Conservation (phyloP, 2,888 invertebrate genomes). For the Phlogophora meticulosa region DNA sequence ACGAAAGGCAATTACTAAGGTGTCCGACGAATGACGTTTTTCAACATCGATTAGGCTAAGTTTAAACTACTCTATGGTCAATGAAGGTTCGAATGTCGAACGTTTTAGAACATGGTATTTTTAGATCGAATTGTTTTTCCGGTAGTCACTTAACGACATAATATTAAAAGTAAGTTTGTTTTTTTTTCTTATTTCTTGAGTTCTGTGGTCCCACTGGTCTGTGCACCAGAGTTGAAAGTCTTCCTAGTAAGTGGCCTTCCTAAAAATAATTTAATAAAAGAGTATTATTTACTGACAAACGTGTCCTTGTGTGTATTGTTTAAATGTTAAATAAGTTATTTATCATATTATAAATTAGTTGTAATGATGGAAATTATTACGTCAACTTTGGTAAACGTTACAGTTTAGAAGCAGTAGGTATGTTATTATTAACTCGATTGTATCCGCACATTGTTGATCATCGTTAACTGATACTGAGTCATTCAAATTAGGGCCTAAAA, state of each 20-base stretch:
- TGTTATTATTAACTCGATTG: not conserved
- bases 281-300: too few species aligned
- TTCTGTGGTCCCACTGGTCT: too few species aligned
- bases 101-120: not conserved
- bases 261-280: too few species aligned
- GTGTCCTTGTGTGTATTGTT: too few species aligned
- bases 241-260: too few species aligned
- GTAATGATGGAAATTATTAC: not conserved
- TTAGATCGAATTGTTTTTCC: not conserved
- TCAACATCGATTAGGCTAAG: conserved; percentile 63
- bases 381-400: conserved; percentile 11
- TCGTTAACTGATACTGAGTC: not conserved
- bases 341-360: conserved; percentile 4
- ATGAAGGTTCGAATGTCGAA: conserved; percentile 44
- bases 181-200: too few species aligned
- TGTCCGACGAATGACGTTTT: conserved; percentile 69
- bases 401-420: not conserved
- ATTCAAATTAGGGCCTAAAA: conserved; percentile 1
- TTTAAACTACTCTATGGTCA: conserved; percentile 56
- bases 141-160: too few species aligned
- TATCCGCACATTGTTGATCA: not conserved
- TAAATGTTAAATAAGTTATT: not conserved
- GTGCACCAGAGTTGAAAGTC: too few species aligned
- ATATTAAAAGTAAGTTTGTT: too few species aligned
- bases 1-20: conserved; percentile 85